These are phyloP conservation scores for Desmodus rotundus DNA, from an alignment of 2,113 vertebrate genomes.

Conservation along the genomic window DNA sequence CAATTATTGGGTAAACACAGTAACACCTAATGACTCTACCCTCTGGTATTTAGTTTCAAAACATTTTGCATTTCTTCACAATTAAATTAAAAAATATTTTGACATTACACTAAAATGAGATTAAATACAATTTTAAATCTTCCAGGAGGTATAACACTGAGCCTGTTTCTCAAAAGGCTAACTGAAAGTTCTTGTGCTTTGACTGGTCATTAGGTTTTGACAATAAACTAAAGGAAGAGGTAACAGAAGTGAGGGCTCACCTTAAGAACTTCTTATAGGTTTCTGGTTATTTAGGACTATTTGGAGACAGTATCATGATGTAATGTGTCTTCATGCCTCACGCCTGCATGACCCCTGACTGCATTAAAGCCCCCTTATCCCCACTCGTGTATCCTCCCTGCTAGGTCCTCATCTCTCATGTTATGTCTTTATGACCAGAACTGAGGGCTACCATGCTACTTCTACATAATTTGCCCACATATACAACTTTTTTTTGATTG, in stretches of 20 bases:
- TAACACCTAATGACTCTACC: conserved; percentile 23
- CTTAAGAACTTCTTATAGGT: neutral
- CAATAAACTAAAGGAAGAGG: neutral
- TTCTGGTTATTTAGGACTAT: conserved; percentile 22
- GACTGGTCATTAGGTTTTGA: conserved; percentile 14
- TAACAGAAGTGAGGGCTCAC: neutral
- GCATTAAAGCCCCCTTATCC: neutral
- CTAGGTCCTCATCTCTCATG: neutral
- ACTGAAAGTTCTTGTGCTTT: neutral
- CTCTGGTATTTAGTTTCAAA: conserved; percentile 36
- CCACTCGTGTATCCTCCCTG: neutral
- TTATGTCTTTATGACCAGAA: neutral
- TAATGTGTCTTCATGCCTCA: neutral
- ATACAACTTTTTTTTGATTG: neutral
- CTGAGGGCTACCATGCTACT: neutral
- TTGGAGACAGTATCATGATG: neutral
- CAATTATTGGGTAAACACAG: conserved; percentile 27
- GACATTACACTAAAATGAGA: neutral
- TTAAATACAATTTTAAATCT: conserved; percentile 27
- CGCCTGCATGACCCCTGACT: neutral
- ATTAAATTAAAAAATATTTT: conserved; percentile 48
- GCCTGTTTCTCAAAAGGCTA: neutral
- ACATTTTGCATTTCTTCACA: conserved; percentile 38
- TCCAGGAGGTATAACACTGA: neutral
- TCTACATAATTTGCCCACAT: neutral